These are phyloP conservation scores for Echeneis naucrates DNA, from an alignment of 2,797 vertebrate genomes.

Conservation along the genomic window DNA sequence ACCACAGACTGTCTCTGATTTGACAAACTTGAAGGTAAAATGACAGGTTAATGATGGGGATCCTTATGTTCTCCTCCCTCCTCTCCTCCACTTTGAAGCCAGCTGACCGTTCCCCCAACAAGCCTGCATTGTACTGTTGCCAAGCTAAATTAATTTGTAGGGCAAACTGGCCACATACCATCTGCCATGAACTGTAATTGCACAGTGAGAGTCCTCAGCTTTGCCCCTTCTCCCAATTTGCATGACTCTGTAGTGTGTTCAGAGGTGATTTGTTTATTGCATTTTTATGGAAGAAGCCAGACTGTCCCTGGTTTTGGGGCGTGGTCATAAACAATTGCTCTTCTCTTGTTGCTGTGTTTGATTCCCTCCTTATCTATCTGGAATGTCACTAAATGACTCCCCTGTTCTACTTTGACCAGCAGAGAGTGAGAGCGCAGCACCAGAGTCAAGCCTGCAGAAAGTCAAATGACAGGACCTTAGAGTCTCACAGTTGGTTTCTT, in stretches of 20 bases:
- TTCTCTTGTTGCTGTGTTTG: conserved; percentile 18
- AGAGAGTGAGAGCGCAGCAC: background rate
- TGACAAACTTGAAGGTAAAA: background rate
- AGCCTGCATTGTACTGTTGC: conserved; percentile 71
- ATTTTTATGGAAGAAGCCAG: conserved; percentile 18
- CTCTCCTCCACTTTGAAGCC: conserved; percentile 31
- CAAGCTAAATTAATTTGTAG: conserved; percentile 81
- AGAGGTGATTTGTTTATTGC: conserved; percentile 26
- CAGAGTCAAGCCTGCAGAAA: conserved; percentile 5
- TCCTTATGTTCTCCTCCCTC: conserved; percentile 12
- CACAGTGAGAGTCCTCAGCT: conserved; percentile 52
- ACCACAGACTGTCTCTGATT: background rate
- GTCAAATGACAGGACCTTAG: background rate
- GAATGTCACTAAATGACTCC: conserved; percentile 29
- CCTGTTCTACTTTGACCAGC: background rate
- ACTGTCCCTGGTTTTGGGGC: conserved; percentile 24
- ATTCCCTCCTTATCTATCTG: conserved; percentile 33
- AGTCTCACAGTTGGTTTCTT: background rate
- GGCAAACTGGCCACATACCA: conserved; percentile 67
- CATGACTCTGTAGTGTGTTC: conserved; percentile 19
- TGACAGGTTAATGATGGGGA: conserved; percentile 4
- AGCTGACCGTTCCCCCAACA: conserved; percentile 44
- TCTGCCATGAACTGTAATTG: conserved; percentile 70
- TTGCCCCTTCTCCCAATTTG: conserved; percentile 15
- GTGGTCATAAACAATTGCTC: conserved; percentile 42